Evolutionary conservation across 2,888 invertebrate genomes (phyloP).

Genomic region (Xanthia icteritia): DNA sequence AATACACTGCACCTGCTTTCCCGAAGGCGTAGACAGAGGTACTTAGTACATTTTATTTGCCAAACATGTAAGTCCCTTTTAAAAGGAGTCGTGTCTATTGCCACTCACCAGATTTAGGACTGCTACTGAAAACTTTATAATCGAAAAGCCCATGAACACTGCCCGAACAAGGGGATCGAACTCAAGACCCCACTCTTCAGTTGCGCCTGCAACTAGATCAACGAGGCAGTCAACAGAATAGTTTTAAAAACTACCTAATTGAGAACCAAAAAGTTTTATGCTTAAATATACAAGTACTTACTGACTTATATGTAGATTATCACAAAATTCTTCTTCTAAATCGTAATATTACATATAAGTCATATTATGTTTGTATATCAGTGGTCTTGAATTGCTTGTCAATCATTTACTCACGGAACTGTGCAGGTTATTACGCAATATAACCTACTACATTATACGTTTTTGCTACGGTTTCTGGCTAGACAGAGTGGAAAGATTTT

Average conservation of each 20-base stretch:
- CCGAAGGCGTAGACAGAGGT: neutral
- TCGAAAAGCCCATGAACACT: neutral
- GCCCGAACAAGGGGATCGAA: neutral
- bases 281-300: neutral
- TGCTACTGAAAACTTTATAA: neutral
- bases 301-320: neutral
- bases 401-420: constrained; percentile 21
- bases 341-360: neutral
- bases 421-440: neutral
- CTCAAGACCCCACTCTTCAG: neutral
- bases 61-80: neutral
- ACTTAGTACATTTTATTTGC: neutral
- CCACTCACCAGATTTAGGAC: too few relatives aligned
- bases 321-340: neutral
- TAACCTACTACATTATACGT: neutral
- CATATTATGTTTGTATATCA: neutral
- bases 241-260: neutral
- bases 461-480: constrained; percentile 32
- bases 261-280: neutral
- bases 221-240: neutral
- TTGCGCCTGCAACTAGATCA: neutral
- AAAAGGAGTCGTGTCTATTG: neutral
- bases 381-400: neutral
- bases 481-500: constrained; percentile 38
- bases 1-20: neutral